Evolutionary conservation across 2,888 invertebrate species (phyloP), one percentile per base, ranked within the genome.

Genomic region (Melitaea athalia): DNA sequence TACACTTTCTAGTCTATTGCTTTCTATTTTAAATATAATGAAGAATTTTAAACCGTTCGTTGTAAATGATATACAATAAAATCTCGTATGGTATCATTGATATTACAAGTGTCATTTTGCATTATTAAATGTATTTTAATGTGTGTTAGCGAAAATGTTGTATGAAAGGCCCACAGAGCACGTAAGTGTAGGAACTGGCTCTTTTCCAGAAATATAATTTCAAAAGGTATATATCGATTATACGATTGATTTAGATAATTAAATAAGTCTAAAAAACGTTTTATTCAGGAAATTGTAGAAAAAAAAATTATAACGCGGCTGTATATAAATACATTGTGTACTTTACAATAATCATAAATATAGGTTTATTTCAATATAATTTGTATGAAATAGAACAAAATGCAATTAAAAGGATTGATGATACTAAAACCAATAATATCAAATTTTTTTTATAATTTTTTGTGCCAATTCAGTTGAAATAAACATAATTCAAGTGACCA

Each of bases 1-100:
- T 24, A 64, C 38, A 33, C 17, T 50, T 63, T 63, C 63, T 63
- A 63, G 63, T 63, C 63, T 53, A 63, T 38, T 63, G 53, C 63
- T 63, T 68, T 63, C 60, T 69, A 33, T 55, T 55, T 55, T 55
- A 55, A 33, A 55, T 38, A 33, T 14, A 55, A 24, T 55, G 53
- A 61, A 33, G 7, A 57, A 17, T 24, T 42, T 31, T 47, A 61
- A 60, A 50, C 7, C 15, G 49, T n/a, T 12, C 52, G 15, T 15
- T 33, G 33, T 38, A 42, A 63, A 33, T 52, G 42, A 24, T 24
- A 3, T 24, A 24, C 15, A 42, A 33, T 15, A 62, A 15, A 42
- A 24, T 11, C 15, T 52, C 50, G 12, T 31, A 14, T 52, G 24
- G 24, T 24, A 24, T 53, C 53, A 31, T 53, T 55, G 31, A 55